Percentiles rank a stretch among this genome's conserved stretches.
phyloP scores from a whole-genome alignment of 1,140 invertebrate species.

The roundworm (Caenorhabditis elegans) region DNA sequence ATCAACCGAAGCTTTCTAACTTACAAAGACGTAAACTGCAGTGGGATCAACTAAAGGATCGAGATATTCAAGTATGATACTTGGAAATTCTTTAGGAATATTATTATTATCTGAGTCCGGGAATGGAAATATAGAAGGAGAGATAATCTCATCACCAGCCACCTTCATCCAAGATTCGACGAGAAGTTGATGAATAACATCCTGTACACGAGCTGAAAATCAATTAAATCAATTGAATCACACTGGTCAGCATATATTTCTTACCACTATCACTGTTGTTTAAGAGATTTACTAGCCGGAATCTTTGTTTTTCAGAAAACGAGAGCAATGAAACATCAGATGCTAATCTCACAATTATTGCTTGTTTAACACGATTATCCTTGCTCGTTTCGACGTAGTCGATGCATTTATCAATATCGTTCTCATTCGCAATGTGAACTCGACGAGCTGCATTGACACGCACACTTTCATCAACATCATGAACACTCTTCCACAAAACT shows the following conservation, averaged over 20 bases:
- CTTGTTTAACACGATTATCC: neutral
- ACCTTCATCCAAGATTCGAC: conserved; percentile 11
- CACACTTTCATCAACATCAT: neutral
- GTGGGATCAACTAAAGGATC: neutral
- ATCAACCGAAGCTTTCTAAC: neutral
- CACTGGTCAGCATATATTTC: too few species aligned
- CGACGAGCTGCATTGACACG: neutral
- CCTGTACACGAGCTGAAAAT: neutral
- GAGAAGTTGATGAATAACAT: conserved; percentile 1
- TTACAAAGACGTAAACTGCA: neutral
- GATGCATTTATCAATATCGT: neutral
- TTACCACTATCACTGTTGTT: neutral
- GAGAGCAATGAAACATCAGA: neutral
- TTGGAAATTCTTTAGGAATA: neutral
- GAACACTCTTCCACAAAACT: neutral
- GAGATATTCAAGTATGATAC: neutral
- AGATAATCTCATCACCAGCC: neutral
- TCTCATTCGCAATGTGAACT: neutral
- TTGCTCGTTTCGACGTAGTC: neutral
- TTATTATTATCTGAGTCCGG: neutral
- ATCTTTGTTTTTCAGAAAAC: neutral
- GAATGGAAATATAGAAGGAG: neutral
- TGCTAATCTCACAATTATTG: neutral
- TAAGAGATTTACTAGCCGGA: neutral
- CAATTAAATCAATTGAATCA: too few species aligned